Evolutionary conservation across 2,888 invertebrate species (phyloP).

Genomic region (Netelia melanura): DNA sequence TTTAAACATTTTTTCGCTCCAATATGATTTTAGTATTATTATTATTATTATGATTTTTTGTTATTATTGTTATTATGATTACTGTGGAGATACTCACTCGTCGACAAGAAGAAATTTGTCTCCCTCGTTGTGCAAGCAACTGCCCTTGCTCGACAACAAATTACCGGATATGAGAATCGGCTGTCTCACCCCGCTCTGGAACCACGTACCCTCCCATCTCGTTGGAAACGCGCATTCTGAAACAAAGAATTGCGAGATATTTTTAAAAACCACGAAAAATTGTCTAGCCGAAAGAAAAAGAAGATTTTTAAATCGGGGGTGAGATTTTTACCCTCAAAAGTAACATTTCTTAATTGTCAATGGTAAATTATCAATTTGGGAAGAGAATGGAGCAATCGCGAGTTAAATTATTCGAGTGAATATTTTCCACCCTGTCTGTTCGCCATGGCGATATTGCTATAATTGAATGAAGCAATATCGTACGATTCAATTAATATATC

Average conservation of each 20-base stretch:
- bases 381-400: no score
- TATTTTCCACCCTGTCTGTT: no score
- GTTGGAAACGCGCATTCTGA: slow-evolving; percentile 92
- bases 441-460: background rate
- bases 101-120: slow-evolving; percentile 95
- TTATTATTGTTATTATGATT: slow-evolving; percentile 10
- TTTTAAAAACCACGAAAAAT: background rate
- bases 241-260: slow-evolving; percentile 74
- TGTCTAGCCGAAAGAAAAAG: no score
- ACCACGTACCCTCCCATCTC: slow-evolving; percentile 95
- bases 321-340: background rate
- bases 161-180: slow-evolving; percentile 93
- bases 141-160: slow-evolving; percentile 93
- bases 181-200: slow-evolving; percentile 95
- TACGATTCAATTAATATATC: slow-evolving; percentile 25
- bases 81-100: slow-evolving; percentile 89
- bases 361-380: no score
- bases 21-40: slow-evolving; percentile 2
- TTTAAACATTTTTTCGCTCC: background rate
- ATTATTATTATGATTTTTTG: slow-evolving; percentile 20
- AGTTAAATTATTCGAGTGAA: no score
- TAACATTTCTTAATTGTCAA: background rate
- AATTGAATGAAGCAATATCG: slow-evolving; percentile 15
- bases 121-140: slow-evolving; percentile 93
- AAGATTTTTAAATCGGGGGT: no score